Evolutionary conservation across 2,797 vertebrate genomes (phyloP), one percentile per base, ranked within the genome.

Genomic region (Rhynchonycteris naso): DNA sequence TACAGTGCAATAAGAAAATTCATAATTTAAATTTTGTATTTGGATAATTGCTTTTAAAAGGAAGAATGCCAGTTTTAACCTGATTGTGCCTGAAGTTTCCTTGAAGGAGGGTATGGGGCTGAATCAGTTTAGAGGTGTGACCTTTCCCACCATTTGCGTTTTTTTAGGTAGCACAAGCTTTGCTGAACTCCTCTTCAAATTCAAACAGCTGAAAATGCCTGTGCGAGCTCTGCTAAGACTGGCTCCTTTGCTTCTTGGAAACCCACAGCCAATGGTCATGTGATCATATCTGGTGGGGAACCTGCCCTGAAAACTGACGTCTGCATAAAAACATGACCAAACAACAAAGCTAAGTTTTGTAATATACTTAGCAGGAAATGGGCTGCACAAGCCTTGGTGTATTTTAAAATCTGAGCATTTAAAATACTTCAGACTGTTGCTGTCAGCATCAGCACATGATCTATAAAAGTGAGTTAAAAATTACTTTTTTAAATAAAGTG

Each of bases 181-280:
- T 58, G 99, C 99, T 0, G 99, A 99, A 93, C 97, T 99, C 65
- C 97, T 99, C 92, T 95, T 99, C 74, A 99, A 98, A 91, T 99
- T 99, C 97, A 98, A 98, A 94, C 98, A 97, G 96, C 96, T 99
- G 97, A 99, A 98, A 0, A 98, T 99, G 97, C 99, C 99, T 0
- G 98, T 99, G 24, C 98, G 99, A 65, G 99, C 99, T 0, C 95
- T 99, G 65, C 98, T 99, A 7, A 98, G 99, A 75, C 98, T 99
- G 72, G 98, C 98, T 1, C 99, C 99, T 0, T 95, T 99, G 90
- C 98, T 99, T 50, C 98, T 99, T 21, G 95, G 98, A 26, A 98
- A 97, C 19, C 98, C 98, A 0, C 98, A 98, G 95, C 98, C 98
- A 22, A 98, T 98, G 98, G 98, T 98, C 72, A 98, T 98, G 76